Base-by-base conservation (phyloP, 2,888 invertebrate species). In the Drosophila anomelani region DNA sequence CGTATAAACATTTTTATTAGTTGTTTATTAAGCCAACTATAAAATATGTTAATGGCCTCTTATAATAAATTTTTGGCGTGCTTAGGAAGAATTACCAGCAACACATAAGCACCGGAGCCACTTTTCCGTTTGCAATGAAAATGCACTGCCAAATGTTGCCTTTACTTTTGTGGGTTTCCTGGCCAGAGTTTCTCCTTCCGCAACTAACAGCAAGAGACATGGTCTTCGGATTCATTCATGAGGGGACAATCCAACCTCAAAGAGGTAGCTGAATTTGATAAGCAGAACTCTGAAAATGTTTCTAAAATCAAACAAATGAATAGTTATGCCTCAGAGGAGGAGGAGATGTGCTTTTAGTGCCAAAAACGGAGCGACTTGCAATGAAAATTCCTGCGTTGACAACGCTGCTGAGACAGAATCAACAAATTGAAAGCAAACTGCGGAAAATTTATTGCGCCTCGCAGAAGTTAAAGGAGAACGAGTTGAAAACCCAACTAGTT, bases 91-190 rank as follows among this genome's bases (percentile, higher is more conserved):
- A 17, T 13, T 36, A 69, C 47, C 56, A 56, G 13, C 34, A 26
- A 60, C 44, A 60, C 58, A 69, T 69, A 61, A 68, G 71, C 69
- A 61, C 55, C 74, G 81, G 70, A 75, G 77, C 79, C 71, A 85
- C 81, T 89, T 87, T 88, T 82, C 90, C 85, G 85, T 80, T 88
- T 80, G 77, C 85, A 59, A 73, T 78, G 83, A 47, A 78, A 81
- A 81, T 73, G 79, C 79, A 76, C 77, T 87, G 87, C 90, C 90
- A 90, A 89, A 90, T 90, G 89, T 90, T 90, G 90, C 87, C 85
- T 88, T 89, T 89, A 85, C 88, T 84, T 89, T 85, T 90, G 89
- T 81, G 77, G 85, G 87, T 75, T 90, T 89, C 89, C 47, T 51
- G 64, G 56, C 43, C 39, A 57, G 20, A 51, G 34, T 58, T 56